phyloP scores from a whole-genome alignment of 2,113 vertebrate genomes.

The Carlito syrichta region DNA sequence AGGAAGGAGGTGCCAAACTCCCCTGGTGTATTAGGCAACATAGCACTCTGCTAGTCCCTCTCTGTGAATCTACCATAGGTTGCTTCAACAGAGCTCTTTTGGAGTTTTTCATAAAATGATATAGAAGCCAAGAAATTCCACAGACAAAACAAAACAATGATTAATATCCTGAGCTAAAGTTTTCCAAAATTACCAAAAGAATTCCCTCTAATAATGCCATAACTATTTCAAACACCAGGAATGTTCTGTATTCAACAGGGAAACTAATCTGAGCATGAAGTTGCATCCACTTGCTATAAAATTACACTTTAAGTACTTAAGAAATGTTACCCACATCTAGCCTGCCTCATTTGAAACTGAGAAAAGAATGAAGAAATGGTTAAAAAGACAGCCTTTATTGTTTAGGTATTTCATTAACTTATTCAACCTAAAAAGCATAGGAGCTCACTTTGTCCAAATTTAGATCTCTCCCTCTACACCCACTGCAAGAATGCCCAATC shows the following conservation, averaged over 20 bases:
- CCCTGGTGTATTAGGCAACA: neutral
- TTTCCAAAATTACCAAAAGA: neutral
- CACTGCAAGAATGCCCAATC: too few species aligned
- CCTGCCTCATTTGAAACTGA: neutral
- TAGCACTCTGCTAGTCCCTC: rapidly evolving
- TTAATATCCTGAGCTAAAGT: too few species aligned
- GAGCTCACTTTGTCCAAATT: neutral
- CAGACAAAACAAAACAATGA: neutral
- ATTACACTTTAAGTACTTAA: neutral
- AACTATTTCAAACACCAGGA: too few species aligned
- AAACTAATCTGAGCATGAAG: neutral
- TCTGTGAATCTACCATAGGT: too few species aligned
- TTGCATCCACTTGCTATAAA: too few species aligned
- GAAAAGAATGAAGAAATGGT: too few species aligned
- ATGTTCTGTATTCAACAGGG: neutral
- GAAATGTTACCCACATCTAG: neutral
- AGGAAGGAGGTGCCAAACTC: neutral
- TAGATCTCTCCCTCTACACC: neutral
- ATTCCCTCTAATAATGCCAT: too few species aligned
- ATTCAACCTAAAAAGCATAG: neutral
- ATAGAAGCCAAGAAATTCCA: neutral
- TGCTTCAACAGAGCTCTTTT: neutral
- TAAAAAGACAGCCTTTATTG: neutral
- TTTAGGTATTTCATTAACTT: neutral
- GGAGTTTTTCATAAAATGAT: neutral